Conservation (phyloP, 2,888 invertebrate genomes). For the Amphiduros pacificus region DNA sequence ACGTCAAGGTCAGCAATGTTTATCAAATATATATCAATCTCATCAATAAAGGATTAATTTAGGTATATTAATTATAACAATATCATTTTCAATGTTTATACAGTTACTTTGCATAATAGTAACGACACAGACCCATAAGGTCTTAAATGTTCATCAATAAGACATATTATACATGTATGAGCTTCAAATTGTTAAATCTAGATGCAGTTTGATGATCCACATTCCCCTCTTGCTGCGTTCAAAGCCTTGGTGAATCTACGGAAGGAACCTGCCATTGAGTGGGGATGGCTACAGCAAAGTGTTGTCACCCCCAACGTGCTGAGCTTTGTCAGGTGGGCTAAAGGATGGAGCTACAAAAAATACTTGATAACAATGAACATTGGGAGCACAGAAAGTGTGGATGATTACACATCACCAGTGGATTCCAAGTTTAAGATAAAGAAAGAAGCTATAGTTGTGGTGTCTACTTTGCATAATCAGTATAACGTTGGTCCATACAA, state of each 20-base stretch:
- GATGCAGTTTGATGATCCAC: background rate
- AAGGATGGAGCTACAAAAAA: background rate
- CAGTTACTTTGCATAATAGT: background rate
- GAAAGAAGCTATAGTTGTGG: background rate
- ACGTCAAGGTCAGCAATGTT: conserved; percentile 38
- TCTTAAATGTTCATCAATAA: too few species aligned
- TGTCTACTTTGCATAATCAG: background rate
- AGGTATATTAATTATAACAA: too few species aligned
- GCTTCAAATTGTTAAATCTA: background rate
- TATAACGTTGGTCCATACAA: background rate
- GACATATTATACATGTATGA: too few species aligned
- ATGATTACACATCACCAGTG: background rate
- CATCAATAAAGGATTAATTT: too few species aligned
- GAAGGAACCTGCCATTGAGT: conserved; percentile 6
- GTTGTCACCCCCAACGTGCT: conserved; percentile 4
- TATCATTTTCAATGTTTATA: background rate
- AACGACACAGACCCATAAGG: too few species aligned
- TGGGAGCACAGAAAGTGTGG: background rate
- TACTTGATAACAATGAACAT: background rate
- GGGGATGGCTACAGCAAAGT: background rate
- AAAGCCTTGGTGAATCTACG: conserved; percentile 5
- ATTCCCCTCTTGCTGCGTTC: conserved; percentile 9
- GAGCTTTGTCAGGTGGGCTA: conserved; percentile 3
- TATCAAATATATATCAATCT: background rate
- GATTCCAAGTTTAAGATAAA: background rate